Percentiles rank a stretch among this genome's conserved stretches.
Conservation (phyloP, 2,888 invertebrate genomes). For the Hypolimnas misippus region DNA sequence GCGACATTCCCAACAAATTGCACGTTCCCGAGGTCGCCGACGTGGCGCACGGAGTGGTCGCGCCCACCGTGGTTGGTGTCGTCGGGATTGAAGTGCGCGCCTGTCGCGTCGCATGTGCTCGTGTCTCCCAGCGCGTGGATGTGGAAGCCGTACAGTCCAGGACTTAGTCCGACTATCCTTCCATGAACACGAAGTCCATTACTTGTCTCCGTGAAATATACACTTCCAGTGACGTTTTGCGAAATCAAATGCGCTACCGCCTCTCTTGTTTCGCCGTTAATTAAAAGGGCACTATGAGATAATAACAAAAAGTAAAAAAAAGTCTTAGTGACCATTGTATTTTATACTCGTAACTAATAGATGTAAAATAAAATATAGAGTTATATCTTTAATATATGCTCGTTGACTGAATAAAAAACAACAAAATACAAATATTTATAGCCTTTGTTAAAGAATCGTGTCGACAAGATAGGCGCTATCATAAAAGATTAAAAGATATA, state of each 20-base stretch:
- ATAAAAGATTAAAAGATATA: background rate
- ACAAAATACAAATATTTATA: background rate
- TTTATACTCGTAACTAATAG: background rate
- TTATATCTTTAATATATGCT: background rate
- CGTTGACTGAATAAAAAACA: background rate
- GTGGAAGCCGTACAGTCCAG: constrained; percentile 86
- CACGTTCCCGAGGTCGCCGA: constrained; percentile 90
- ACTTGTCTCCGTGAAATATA: constrained; percentile 75
- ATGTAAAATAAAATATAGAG: background rate
- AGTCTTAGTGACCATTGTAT: constrained; percentile 12
- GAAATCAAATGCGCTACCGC: constrained; percentile 60
- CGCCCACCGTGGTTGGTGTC: constrained; percentile 86
- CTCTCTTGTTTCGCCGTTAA: constrained; percentile 43
- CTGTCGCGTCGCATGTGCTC: constrained; percentile 82
- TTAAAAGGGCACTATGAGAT: constrained; percentile 17
- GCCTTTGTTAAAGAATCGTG: background rate
- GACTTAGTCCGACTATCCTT: constrained; percentile 74
- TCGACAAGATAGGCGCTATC: constrained; percentile 9
- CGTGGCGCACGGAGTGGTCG: constrained; percentile 84
- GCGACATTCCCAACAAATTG: constrained; percentile 77
- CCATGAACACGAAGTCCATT: constrained; percentile 78
- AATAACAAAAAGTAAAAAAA: constrained; percentile 17
- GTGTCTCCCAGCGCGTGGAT: constrained; percentile 85
- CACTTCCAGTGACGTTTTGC: constrained; percentile 53
- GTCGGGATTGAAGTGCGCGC: constrained; percentile 88